Evolutionary conservation across 2,113 vertebrate genomes (phyloP).

Genomic region (Mirza zaza): DNA sequence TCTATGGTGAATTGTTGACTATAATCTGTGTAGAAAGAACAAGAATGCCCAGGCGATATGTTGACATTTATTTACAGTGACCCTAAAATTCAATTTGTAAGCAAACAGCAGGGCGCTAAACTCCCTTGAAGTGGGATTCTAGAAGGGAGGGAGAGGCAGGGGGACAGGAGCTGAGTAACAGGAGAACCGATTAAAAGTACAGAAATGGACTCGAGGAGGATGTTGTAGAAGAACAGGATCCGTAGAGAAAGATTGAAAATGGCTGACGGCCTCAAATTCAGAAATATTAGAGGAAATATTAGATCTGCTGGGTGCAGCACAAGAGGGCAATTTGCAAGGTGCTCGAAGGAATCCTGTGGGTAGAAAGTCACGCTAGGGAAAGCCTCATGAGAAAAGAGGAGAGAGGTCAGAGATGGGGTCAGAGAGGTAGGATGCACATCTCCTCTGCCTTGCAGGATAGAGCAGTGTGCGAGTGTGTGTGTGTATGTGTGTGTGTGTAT

Average conservation of each 20-base stretch:
- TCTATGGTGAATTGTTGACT: neutral
- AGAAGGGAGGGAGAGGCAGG: neutral
- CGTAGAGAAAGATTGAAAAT: neutral
- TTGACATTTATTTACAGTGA: neutral
- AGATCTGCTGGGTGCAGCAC: too few relatives aligned
- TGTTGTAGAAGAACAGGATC: fast-evolving
- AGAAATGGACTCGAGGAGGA: neutral
- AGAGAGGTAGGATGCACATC: neutral
- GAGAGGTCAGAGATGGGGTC: neutral
- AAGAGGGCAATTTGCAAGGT: neutral
- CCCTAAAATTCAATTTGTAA: neutral
- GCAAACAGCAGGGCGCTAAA: neutral
- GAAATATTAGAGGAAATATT: neutral
- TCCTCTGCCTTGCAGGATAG: fast-evolving
- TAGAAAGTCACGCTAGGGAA: neutral
- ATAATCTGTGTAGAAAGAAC: neutral
- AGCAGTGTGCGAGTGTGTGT: neutral
- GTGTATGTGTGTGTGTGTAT: neutral
- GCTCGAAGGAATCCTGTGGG: neutral
- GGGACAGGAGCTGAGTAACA: neutral
- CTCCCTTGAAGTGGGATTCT: neutral
- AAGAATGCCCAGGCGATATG: neutral
- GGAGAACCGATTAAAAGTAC: neutral
- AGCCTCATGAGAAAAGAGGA: neutral
- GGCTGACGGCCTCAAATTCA: neutral